phyloP scores from a whole-genome alignment of 92 coral and sea anemone genomes.

The Blastomussa wellsi region DNA sequence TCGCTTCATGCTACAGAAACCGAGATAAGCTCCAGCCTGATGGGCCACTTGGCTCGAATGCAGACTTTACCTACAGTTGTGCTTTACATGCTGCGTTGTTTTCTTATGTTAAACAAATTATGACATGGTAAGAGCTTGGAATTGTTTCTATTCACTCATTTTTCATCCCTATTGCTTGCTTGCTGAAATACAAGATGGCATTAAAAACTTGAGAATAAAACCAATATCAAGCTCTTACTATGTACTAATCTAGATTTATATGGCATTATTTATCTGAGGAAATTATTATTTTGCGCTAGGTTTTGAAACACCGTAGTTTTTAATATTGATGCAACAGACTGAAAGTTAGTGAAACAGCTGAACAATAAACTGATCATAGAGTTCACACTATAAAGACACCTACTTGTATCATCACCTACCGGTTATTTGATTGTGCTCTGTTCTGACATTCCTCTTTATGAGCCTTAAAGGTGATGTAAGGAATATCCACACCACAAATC shows the following conservation, averaged over 20 bases:
- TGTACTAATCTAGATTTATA: neutral
- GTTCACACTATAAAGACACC: slow-evolving; percentile 20
- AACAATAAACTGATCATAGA: slow-evolving; percentile 15
- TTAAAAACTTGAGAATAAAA: neutral
- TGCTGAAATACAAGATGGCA: slow-evolving; percentile 28
- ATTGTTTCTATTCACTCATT: slow-evolving; percentile 21
- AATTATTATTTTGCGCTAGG: slow-evolving; percentile 20
- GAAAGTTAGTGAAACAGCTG: slow-evolving; percentile 20
- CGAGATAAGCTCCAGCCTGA: no score
- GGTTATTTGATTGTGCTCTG: slow-evolving; percentile 22
- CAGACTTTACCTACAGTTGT: no score
- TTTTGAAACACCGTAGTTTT: slow-evolving; percentile 13
- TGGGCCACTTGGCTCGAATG: no score
- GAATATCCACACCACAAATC: slow-evolving; percentile 31
- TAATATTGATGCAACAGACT: slow-evolving; percentile 25
- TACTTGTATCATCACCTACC: slow-evolving; percentile 18
- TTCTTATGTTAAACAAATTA: neutral
- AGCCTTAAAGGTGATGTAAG: slow-evolving; percentile 31
- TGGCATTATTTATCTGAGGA: slow-evolving; percentile 10
- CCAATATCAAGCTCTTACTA: no score
- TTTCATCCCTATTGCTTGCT: slow-evolving; percentile 16
- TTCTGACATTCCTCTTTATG: slow-evolving; percentile 44
- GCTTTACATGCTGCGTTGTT: no score
- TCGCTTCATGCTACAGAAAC: no score
- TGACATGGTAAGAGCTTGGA: neutral